phyloP scores from a whole-genome alignment of 2,888 invertebrate genomes.

The Drosophila mimetica region DNA sequence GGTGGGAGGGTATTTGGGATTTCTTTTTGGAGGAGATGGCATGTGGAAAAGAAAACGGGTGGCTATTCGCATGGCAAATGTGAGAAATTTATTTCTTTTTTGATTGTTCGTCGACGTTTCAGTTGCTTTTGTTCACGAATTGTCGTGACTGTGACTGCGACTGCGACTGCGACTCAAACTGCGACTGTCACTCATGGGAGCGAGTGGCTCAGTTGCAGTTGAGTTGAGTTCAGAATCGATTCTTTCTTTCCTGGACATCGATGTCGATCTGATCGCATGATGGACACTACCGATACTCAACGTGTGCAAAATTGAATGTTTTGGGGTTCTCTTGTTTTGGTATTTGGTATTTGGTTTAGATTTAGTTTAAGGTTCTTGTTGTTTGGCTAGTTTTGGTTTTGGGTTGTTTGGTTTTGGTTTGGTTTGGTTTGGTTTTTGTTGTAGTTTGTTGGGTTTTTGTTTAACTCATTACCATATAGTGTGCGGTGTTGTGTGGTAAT shows the following conservation, averaged over 20 bases:
- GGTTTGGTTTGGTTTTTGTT: slow-evolving; percentile 28
- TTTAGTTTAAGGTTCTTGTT: slow-evolving; percentile 35
- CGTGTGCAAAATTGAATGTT: slow-evolving; percentile 31
- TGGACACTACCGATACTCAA: slow-evolving; percentile 34
- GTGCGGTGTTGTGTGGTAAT: slow-evolving; percentile 57
- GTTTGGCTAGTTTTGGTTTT: slow-evolving; percentile 28
- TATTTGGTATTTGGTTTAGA: slow-evolving; percentile 12
- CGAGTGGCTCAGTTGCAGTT: not conserved
- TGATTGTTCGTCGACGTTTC: slow-evolving; percentile 68
- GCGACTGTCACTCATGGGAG: too few relatives aligned
- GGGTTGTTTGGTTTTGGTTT: slow-evolving; percentile 27
- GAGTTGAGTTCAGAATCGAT: not conserved
- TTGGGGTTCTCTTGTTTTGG: slow-evolving; percentile 31
- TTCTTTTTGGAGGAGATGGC: not conserved
- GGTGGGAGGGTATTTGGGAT: not conserved
- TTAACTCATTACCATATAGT: slow-evolving; percentile 64
- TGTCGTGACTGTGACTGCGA: slow-evolving; percentile 2
- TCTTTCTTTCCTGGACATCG: slow-evolving; percentile 16
- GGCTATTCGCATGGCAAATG: slow-evolving; percentile 12
- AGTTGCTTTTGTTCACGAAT: slow-evolving; percentile 23
- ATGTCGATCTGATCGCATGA: slow-evolving; percentile 14
- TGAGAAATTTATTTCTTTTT: slow-evolving; percentile 80
- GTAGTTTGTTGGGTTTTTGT: slow-evolving; percentile 39
- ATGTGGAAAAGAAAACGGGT: slow-evolving; percentile 39
- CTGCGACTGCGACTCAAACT: slow-evolving; percentile 2